Conservation (phyloP, 2,888 invertebrate species). For the Folsomia candida region DNA sequence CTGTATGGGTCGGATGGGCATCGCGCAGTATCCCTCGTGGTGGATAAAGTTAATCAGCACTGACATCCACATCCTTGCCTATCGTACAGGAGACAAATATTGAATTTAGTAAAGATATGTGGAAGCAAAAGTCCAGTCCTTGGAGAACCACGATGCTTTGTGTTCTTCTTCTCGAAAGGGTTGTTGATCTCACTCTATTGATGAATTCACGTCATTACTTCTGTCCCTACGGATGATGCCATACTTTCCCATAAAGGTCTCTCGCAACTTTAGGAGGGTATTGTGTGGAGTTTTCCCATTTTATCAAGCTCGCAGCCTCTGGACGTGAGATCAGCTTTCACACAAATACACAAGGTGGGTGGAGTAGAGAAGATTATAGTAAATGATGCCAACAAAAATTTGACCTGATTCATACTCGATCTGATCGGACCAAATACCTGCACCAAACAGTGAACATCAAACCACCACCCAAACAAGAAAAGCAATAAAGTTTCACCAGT, state of each 20-base stretch:
- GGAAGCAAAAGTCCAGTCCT: no score
- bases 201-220: not conserved
- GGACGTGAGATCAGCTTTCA: no score
- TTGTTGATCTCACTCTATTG: not conserved
- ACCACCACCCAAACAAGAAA: not conserved
- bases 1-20: not conserved
- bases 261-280: no score
- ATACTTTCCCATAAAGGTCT: not conserved
- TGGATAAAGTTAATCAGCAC: not conserved
- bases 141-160: no score
- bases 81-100: not conserved
- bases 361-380: not conserved
- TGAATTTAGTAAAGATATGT: not conserved
- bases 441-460: not conserved
- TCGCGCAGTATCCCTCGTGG: no score
- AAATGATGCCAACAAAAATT: not conserved
- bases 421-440: not conserved
- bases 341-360: no score
- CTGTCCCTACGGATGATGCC: not conserved
- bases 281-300: no score
- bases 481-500: not conserved
- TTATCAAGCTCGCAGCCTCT: no score
- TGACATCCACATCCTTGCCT: not conserved
- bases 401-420: not conserved
- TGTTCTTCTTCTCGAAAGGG: no score